Evolutionary conservation across 2,113 vertebrate species (phyloP), one percentile per base, ranked within the genome.

Genomic region (Bubo scandiacus): DNA sequence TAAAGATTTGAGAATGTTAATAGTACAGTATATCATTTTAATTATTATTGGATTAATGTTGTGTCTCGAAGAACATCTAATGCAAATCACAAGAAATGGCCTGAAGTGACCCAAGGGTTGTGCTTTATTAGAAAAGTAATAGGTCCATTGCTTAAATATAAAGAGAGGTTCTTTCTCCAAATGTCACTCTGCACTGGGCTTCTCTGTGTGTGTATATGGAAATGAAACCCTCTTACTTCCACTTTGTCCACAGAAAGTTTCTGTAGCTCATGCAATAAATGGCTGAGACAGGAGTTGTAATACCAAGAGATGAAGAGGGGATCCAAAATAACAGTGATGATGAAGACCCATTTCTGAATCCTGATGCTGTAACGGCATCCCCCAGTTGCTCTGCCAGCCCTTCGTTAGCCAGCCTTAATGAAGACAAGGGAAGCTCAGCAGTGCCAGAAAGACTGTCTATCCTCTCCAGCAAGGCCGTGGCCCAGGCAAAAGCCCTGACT

Each of bases 1-100:
- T 98, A 97, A 97, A 98, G 97, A 98, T 97, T 92, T 98, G 97
- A 98, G 98, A 98, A 98, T 98, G 98, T 98, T 98, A 98, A 98
- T 98, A 96, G 98, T 97, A 98, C 94, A 97, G 97, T 97, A 97
- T 89, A 98, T 98, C 98, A 98, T 98, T 98, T 98, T 98, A 98
- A 98, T 98, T 98, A 97, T 98, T 98, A 93, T 97, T 98, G 97
- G 94, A 97, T 98, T 98, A 98, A 98, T 98, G 97, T 97, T 98
- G 96, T 97, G 94, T 97, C 97, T 97, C 82, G 11, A 97, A 96
- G 97, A 98, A 97, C 81, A 97, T 90, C 95, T 97, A 97, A 97
- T 97, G 95, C 96, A 97, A 97, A 98, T 97, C 96, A 97, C 84
- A 77, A 97, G 95, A 97, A 97, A 97, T 92, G 95, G 95, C 93